Conservation (phyloP, 2,797 vertebrate species). For the Neosilurus mollespiculum region DNA sequence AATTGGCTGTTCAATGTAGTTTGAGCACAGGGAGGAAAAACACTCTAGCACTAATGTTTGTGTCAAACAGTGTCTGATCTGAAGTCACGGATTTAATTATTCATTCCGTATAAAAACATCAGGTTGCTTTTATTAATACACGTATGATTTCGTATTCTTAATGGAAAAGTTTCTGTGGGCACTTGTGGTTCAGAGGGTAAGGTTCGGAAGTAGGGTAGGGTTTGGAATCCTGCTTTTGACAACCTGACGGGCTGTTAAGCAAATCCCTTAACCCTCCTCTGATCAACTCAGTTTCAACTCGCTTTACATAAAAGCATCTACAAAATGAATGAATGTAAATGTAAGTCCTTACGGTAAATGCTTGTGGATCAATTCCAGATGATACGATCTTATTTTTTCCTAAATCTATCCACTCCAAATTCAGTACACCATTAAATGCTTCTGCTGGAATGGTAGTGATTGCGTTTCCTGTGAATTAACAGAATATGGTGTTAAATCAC, state of each 20-base stretch:
- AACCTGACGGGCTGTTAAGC: not conserved
- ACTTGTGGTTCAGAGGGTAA: not conserved
- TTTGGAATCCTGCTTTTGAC: not conserved
- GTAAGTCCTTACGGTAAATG: slow-evolving; percentile 79
- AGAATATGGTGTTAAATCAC: slow-evolving; percentile 13
- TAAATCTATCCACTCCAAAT: slow-evolving; percentile 93
- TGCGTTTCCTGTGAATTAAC: slow-evolving; percentile 77
- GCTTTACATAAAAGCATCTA: not conserved
- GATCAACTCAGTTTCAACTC: not conserved
- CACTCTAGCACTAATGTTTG: not conserved
- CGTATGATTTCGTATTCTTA: not conserved
- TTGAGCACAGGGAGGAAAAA: slow-evolving; percentile 15
- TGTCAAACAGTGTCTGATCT: slow-evolving; percentile 1
- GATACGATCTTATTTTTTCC: slow-evolving; percentile 89
- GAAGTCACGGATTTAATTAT: not conserved
- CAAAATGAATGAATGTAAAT: not conserved
- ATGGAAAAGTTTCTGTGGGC: not conserved
- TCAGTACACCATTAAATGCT: slow-evolving; percentile 90
- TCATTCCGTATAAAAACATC: not conserved
- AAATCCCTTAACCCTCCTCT: not conserved
- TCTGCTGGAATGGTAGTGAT: slow-evolving; percentile 85
- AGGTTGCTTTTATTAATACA: not conserved
- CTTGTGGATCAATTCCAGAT: slow-evolving; percentile 72
- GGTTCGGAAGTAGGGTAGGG: not conserved
- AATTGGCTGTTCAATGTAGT: slow-evolving; percentile 13